These are phyloP conservation scores for Neopipo cinnamomea DNA, from an alignment of 2,113 vertebrate genomes.

Conservation along the genomic window DNA sequence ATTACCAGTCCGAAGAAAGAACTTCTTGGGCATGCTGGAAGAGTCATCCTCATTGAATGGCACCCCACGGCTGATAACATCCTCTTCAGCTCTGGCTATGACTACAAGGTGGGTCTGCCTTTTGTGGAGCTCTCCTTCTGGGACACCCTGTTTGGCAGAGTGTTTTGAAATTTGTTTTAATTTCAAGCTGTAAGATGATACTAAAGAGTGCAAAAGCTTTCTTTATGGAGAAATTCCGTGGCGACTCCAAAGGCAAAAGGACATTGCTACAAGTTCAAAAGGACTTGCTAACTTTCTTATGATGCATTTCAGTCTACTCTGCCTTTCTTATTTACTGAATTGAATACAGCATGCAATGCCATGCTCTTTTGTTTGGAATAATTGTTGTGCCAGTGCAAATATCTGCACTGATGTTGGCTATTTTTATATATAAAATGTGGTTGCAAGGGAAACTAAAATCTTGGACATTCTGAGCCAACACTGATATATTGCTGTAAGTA, in stretches of 20 bases:
- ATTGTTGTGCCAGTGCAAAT: not conserved
- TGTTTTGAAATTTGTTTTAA: not conserved
- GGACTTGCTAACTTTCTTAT: not conserved
- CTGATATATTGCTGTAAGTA: not conserved
- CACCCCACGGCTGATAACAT: conserved; percentile 88
- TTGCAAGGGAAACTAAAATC: not conserved
- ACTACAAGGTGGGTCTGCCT: conserved; percentile 84
- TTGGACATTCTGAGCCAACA: not conserved
- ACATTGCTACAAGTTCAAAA: not conserved
- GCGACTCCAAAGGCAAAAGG: not conserved
- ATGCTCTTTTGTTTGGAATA: not conserved
- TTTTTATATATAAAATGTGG: not conserved
- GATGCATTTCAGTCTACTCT: not conserved
- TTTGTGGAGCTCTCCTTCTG: not conserved
- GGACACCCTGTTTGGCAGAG: not conserved
- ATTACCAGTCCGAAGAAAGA: conserved; percentile 83
- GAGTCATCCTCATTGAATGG: conserved; percentile 91
- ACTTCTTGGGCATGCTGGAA: conserved; percentile 83
- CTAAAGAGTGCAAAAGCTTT: not conserved
- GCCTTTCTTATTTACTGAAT: not conserved
- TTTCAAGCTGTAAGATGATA: not conserved
- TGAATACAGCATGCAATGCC: not conserved
- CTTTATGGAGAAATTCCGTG: not conserved
- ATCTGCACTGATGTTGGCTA: not conserved
- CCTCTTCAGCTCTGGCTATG: conserved; percentile 89